phyloP scores from a whole-genome alignment of 2,888 invertebrate genomes.

The Graphium colonna region DNA sequence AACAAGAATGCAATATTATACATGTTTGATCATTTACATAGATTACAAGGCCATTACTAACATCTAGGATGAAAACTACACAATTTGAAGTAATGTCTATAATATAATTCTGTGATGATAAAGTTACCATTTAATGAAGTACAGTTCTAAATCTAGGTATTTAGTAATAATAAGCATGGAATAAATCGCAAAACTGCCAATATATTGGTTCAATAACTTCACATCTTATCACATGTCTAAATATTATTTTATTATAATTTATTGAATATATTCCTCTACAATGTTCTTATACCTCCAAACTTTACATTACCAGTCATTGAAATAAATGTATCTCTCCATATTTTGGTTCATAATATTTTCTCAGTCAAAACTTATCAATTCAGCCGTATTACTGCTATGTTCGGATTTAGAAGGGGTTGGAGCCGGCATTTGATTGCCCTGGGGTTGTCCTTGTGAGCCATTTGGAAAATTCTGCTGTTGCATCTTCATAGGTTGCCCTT shows the following conservation, averaged over 20 bases:
- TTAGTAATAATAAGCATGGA: constrained; percentile 12
- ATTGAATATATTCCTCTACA: constrained; percentile 10
- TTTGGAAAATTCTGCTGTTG: constrained; percentile 40
- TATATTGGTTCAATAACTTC: constrained; percentile 10
- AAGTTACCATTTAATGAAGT: constrained; percentile 20
- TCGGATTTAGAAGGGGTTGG: constrained; percentile 62
- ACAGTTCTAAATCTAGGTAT: constrained; percentile 2
- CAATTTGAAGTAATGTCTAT: constrained; percentile 26
- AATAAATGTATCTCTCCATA: constrained; percentile 42
- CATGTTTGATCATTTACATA: constrained; percentile 70
- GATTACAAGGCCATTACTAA: constrained; percentile 61
- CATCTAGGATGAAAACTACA: constrained; percentile 34
- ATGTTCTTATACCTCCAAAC: constrained; percentile 7
- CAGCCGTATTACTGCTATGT: constrained; percentile 82
- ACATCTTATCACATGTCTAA: constrained; percentile 17
- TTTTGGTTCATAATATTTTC: constrained; percentile 21
- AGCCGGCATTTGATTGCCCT: constrained; percentile 31
- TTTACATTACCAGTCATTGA: constrained; percentile 8
- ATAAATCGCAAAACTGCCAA: constrained; percentile 14
- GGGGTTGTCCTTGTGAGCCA: constrained; percentile 32
- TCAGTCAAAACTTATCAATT: constrained; percentile 91
- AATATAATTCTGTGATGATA: constrained; percentile 33
- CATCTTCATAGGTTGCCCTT: constrained; percentile 29
- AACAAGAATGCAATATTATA: constrained; percentile 61
- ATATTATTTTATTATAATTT: constrained; percentile 6